phyloP scores from a whole-genome alignment of 1,140 invertebrate species.

The Ridgeia piscesae region DNA sequence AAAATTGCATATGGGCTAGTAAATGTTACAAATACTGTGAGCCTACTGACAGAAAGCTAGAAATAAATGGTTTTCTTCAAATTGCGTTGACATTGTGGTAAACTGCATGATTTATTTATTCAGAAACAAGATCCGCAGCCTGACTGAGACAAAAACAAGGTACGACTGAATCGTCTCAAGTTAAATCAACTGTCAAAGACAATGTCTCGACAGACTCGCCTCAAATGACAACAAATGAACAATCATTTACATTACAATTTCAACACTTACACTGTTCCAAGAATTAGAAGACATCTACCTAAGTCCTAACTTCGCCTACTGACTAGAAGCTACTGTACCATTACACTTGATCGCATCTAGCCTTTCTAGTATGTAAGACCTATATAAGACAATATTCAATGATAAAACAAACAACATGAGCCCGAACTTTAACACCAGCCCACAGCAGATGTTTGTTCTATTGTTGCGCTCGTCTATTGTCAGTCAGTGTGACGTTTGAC shows the following conservation, averaged over 20 bases:
- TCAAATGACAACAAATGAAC: background rate
- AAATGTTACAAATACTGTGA: too few species aligned
- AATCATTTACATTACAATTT: too few species aligned
- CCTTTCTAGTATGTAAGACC: background rate
- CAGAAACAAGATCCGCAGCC: background rate
- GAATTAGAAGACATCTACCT: background rate
- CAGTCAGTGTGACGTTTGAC: conserved; percentile 3
- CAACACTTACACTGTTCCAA: too few species aligned
- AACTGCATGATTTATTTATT: background rate
- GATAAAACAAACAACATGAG: too few species aligned
- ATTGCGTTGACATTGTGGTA: background rate
- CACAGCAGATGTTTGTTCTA: background rate
- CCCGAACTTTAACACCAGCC: background rate
- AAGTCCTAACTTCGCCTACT: too few species aligned
- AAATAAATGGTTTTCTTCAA: too few species aligned
- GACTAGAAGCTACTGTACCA: too few species aligned
- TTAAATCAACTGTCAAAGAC: background rate
- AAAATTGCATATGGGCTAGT: too few species aligned
- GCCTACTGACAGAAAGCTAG: too few species aligned
- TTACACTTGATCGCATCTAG: background rate
- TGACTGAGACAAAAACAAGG: background rate
- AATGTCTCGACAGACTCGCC: too few species aligned
- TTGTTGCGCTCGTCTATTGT: background rate
- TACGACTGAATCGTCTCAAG: background rate
- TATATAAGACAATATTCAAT: background rate